Evolutionary conservation across 2,888 invertebrate genomes (phyloP), one percentile per base, ranked within the genome.

Genomic region (Biston betularia): DNA sequence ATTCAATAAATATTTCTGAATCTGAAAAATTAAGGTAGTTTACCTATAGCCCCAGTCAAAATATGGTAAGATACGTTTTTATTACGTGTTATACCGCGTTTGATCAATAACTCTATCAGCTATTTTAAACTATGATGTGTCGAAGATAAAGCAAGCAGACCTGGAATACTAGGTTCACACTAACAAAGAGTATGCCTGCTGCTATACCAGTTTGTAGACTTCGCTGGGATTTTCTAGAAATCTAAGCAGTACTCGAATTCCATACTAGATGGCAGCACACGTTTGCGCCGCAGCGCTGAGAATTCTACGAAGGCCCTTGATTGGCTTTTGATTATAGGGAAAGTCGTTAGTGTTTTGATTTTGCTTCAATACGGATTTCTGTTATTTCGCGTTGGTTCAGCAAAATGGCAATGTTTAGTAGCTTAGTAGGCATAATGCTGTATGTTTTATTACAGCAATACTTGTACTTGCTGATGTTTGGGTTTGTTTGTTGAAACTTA

Each of bases 261-360:
- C 24, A 42, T 48, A 53, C 67, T 70, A 79, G 79, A 79, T 79
- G 77, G 75, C 79, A 74, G 55, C 70, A 73, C 67, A 24, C 4
- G 64, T 57, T 68, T 49, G 55, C 68, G 66, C 14, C 42, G 59
- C 54, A 14, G 12, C 53, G 54, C 52, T 58, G 56, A 55, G 63
- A 58, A 48, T 76, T 77, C 69, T 53, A 15, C 49, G 75, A 73
- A 75, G 66, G 44, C 59, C 50, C 68, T 56, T 75, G 74, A 78
- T 78, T 78, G 54, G 46, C 66, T 75, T 78, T 76, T 78, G 73
- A 78, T 76, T 76, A 68, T 60, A 70, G 70, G 40, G 68, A 74
- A 76, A 73, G 71, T 72, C 70, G 64, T 69, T 73, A 72, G 64
- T 66, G 45, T 63, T 50, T 63, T 45, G 52, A 40, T 63, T 50